Evolutionary conservation across 2,113 vertebrate genomes (phyloP).

Genomic region (Tachycineta bicolor): DNA sequence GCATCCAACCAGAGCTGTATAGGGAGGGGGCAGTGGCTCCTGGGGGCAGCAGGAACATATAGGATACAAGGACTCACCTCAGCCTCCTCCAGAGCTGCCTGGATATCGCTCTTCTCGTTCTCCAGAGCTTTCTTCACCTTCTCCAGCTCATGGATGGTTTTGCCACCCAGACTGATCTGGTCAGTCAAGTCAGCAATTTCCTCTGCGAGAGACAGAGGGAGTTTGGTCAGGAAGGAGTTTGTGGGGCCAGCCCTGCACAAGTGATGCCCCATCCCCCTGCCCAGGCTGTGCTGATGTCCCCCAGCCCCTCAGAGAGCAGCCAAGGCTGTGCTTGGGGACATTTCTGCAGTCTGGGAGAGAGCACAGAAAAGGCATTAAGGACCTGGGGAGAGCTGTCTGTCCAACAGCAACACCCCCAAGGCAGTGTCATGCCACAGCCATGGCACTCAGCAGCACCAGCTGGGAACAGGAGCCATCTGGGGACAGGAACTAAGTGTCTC

Average conservation of each 20-base stretch:
- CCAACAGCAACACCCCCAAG: background rate
- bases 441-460: accelerated
- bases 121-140: constrained; percentile 92
- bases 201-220: constrained; percentile 72
- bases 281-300: background rate
- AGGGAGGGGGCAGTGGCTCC: background rate
- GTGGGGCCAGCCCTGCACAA: accelerated
- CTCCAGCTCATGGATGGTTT: constrained; percentile 92
- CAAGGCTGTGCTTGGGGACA: background rate
- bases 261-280: background rate
- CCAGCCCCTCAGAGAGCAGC: background rate
- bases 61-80: constrained; percentile 75
- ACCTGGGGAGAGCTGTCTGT: background rate
- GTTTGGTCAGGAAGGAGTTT: background rate
- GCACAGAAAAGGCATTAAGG: background rate
- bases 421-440: background rate
- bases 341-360: background rate
- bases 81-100: constrained; percentile 91
- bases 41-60: background rate
- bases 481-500: background rate
- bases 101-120: constrained; percentile 88
- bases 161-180: constrained; percentile 86
- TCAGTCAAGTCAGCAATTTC: constrained; percentile 91
- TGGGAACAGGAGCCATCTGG: background rate
- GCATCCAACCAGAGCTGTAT: background rate